Evolutionary conservation across 2,113 vertebrate species (phyloP), one percentile per base, ranked within the genome.

Genomic region (Clarias macrocephalus): DNA sequence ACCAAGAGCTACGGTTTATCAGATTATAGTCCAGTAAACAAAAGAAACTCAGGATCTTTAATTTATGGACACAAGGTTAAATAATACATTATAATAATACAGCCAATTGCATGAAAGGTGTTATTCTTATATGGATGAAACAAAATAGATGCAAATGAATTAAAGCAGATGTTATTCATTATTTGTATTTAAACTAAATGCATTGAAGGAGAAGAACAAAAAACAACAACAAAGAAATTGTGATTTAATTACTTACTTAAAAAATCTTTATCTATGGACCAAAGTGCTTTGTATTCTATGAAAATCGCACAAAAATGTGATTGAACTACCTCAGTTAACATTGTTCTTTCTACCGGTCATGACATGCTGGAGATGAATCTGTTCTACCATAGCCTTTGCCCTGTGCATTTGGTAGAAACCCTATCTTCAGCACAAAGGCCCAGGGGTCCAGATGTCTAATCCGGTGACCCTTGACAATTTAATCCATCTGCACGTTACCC

Each of bases 381-480:
- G 60, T 70, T 73, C 54, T 30, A 65, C 19, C 13, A 54, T 54
- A 37, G 52, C 85, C 76, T 86, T 52, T 80, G 85, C 86, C 84
- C 65, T 84, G 65, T 56, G 72, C 88, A 89, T 80, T 77, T 79
- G 80, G 54, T 79, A 28, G 80, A 66, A 84, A 81, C 65, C 57
- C 80, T 52, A 68, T 73, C 79, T 72, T 60, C 15, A 63, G 80
- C 65, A 10, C 25, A n/a, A 65, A 66, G 18, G 52, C 54, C 28
- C 19, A 75, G n/a, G 13, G 57, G 54, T 28, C 19, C 37, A 10
- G 73, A 76, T 60, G 72, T 42, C 30, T 56, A 82, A 75, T 85
- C 86, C 83, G 52, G 16, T 12, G 63, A 72, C 23, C 56, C 62
- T 79, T 19, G 37, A 52, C 59, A 30, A 54, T 28, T 12, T 56